These are phyloP conservation scores for Biston stratarius DNA, from an alignment of 2,888 invertebrate species.

Conservation along the genomic window DNA sequence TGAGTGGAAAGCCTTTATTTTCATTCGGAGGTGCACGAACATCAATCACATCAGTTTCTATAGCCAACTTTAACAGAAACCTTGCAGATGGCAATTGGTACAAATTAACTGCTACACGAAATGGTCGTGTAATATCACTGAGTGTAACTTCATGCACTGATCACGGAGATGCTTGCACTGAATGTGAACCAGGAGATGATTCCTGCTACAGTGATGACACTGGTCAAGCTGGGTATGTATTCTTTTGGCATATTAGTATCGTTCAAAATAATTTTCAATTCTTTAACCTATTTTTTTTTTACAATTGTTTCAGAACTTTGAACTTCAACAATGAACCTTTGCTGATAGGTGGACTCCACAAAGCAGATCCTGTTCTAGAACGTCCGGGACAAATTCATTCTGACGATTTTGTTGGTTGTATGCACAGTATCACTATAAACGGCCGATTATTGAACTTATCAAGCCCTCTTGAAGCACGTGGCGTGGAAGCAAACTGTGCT, in stretches of 20 bases:
- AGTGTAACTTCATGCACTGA: constrained; percentile 93
- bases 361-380: constrained; percentile 94
- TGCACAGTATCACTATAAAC: constrained; percentile 96
- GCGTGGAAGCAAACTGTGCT: constrained; percentile 92
- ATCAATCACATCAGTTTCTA: constrained; percentile 93
- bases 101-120: constrained; percentile 95
- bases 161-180: constrained; percentile 94
- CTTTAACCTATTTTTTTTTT: constrained; percentile 9
- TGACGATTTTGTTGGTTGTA: constrained; percentile 97
- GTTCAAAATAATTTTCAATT: not conserved
- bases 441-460: constrained; percentile 94
- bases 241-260: not conserved
- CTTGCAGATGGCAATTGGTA: constrained; percentile 96
- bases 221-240: constrained; percentile 94
- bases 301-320: constrained; percentile 89
- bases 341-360: constrained; percentile 93
- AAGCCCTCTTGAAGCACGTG: constrained; percentile 90
- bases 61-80: constrained; percentile 87
- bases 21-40: constrained; percentile 96
- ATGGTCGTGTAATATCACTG: constrained; percentile 94
- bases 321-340: constrained; percentile 96
- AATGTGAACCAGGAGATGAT: constrained; percentile 93
- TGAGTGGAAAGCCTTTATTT: constrained; percentile 94
- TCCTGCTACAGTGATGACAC: constrained; percentile 94
- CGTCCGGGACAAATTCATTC: constrained; percentile 96